Conservation (phyloP, 1,140 invertebrate genomes). For the Euura saliciscinereae region DNA sequence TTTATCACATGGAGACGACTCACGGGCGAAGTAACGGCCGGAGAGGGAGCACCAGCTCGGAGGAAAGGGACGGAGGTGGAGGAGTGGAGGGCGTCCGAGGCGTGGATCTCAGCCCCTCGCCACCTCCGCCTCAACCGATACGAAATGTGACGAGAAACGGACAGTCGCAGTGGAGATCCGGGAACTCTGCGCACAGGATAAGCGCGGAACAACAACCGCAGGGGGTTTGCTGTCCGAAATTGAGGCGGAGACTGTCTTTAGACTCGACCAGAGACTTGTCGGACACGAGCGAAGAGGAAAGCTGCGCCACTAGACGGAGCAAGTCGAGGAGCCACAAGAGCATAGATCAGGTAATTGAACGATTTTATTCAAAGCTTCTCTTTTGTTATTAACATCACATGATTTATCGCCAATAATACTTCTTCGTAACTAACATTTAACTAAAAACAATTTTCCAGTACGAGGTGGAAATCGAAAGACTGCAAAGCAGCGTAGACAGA, state of each 20-base stretch:
- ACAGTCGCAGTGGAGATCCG: slow-evolving; percentile 53
- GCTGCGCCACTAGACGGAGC: slow-evolving; percentile 54
- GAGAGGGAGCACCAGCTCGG: slow-evolving; percentile 60
- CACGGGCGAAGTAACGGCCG: slow-evolving; percentile 41
- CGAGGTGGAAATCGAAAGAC: slow-evolving; percentile 79
- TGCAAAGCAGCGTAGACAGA: slow-evolving; percentile 77
- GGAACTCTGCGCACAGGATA: slow-evolving; percentile 39
- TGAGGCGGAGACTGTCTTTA: slow-evolving; percentile 69
- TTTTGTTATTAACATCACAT: neutral
- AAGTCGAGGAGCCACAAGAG: slow-evolving; percentile 67
- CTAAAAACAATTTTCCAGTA: slow-evolving; percentile 56
- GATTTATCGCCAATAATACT: neutral
- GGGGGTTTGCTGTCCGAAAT: slow-evolving; percentile 47
- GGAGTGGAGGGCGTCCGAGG: slow-evolving; percentile 52
- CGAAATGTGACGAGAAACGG: slow-evolving; percentile 62
- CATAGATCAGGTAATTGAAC: slow-evolving; percentile 65
- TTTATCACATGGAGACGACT: slow-evolving; percentile 74
- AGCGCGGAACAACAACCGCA: slow-evolving; percentile 52
- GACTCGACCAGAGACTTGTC: slow-evolving; percentile 74
- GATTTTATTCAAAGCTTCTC: neutral
- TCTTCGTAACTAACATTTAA: slow-evolving; percentile 50
- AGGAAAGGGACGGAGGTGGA: slow-evolving; percentile 51
- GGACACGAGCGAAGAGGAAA: slow-evolving; percentile 69
- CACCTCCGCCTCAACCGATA: slow-evolving; percentile 44
- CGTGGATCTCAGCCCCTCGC: slow-evolving; percentile 54